Evolutionary conservation across 2,888 invertebrate genomes (phyloP), one percentile per base, ranked within the genome.

Genomic region (Polymixis flavicincta): DNA sequence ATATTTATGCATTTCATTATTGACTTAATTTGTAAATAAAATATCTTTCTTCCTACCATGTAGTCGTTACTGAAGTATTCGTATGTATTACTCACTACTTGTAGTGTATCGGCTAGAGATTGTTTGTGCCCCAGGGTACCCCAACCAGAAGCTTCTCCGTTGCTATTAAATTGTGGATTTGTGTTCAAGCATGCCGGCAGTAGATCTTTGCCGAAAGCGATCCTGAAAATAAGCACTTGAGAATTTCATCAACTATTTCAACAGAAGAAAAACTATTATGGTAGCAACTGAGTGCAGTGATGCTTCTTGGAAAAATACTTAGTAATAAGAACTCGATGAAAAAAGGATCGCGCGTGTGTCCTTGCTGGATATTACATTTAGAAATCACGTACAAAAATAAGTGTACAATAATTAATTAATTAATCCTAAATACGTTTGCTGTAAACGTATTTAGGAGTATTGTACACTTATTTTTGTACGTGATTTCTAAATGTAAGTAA

Each of bases 111-210:
- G 1, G 85, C 81, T 25, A 83, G 11, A 6, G 9, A 45, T 9
- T 73, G 50, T 2, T 42, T 72, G 28, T 74, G 74, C 0, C 85
- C 85, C 22, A 85, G 6, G 0, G 68, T 75, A 0, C 85, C 85
- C 85, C 85, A 85, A 2, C 85, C 85, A 4, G 84, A 52, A 0
- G 76, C 85, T 22, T 82, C 78, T 0, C 84, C 4, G 0, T 0
- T 4, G 0, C 0, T 0, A 9, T 54, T 25, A 11, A 13, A 22
- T 60, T 0, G 0, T 25, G 0, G 5, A 57, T 72, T 25, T 72
- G 8, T 54, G 45, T 74, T 61, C 28, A 85, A 37, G 55, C 85
- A 85, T 0, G 85, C 85, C 13, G 85, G 85, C 2, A 85, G 50
- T 0, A 85, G 55, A 42, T 77, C 83, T 45, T 37, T 67, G 28